These are phyloP conservation scores for Allobates femoralis DNA, from an alignment of 2,797 vertebrate genomes.

Conservation along the genomic window DNA sequence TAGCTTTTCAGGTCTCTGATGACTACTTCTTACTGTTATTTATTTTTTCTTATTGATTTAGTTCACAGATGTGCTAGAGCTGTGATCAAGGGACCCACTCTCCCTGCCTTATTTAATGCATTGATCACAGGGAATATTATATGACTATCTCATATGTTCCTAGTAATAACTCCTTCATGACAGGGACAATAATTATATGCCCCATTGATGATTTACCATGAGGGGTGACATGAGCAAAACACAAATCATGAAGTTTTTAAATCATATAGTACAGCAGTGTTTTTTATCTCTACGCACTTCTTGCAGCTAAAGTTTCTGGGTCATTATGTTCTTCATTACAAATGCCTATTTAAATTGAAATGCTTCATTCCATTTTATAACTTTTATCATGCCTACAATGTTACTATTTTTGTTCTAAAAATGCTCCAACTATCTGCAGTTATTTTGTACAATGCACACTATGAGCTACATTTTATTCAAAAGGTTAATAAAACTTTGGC, in stretches of 20 bases:
- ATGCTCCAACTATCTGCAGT: not conserved
- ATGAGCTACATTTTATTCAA: no score
- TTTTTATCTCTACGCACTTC: slow-evolving; percentile 13
- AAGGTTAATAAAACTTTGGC: no score
- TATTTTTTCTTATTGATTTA: slow-evolving; percentile 63
- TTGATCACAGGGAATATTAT: slow-evolving; percentile 61
- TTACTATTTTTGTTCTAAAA: not conserved
- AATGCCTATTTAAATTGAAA: not conserved
- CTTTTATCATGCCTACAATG: not conserved
- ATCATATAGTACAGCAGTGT: slow-evolving; percentile 13
- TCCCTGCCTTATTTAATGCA: slow-evolving; percentile 59
- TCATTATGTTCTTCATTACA: not conserved
- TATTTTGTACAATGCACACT: no score
- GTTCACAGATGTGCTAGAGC: slow-evolving; percentile 53
- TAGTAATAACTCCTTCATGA: slow-evolving; percentile 56
- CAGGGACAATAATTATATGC: slow-evolving; percentile 57
- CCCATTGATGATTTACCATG: slow-evolving; percentile 52
- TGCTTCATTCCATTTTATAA: not conserved
- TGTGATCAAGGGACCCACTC: slow-evolving; percentile 57
- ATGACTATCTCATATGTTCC: slow-evolving; percentile 56
- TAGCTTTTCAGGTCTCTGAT: slow-evolving; percentile 51
- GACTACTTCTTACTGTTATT: slow-evolving; percentile 60
- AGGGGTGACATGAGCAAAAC: not conserved
- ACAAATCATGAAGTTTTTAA: slow-evolving; percentile 33
- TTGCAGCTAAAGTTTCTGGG: not conserved